These are phyloP conservation scores for Corythornis vintsioides DNA, from an alignment of 2,113 vertebrate genomes.

Conservation along the genomic window DNA sequence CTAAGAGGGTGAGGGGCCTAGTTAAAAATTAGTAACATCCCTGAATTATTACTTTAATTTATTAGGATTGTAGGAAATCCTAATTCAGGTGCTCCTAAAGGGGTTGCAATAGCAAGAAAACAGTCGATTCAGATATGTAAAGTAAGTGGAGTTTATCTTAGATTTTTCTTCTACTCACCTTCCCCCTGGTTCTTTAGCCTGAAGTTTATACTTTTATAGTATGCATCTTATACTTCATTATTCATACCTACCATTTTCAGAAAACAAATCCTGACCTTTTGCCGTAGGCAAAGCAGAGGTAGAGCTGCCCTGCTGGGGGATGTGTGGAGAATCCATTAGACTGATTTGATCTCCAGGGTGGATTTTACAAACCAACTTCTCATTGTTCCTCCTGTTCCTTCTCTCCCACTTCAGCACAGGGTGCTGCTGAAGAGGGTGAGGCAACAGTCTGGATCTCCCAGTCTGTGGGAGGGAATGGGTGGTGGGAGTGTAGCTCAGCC, in stretches of 20 bases:
- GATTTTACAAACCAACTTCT: background rate
- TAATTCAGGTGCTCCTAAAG: background rate
- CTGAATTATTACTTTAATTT: background rate
- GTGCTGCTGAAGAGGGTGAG: background rate
- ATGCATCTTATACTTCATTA: background rate
- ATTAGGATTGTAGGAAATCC: background rate
- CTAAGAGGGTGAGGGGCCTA: background rate
- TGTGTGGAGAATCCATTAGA: background rate
- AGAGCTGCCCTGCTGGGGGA: background rate
- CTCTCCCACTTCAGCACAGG: background rate
- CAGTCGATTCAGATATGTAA: background rate
- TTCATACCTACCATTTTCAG: background rate
- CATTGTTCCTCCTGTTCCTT: background rate
- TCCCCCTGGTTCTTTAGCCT: background rate
- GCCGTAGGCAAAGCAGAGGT: background rate
- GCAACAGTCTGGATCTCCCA: background rate
- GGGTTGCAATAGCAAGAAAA: background rate
- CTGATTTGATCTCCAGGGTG: background rate
- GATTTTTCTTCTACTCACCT: background rate
- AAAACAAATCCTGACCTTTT: background rate
- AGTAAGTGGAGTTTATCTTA: background rate
- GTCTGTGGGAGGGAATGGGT: accelerated
- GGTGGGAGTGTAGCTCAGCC: background rate
- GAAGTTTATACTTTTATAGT: background rate
- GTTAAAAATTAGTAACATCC: background rate